Percentiles rank a stretch among this genome's conserved stretches.
Evolutionary conservation across 2,797 vertebrate species (phyloP).

Genomic region (Clamator glandarius): DNA sequence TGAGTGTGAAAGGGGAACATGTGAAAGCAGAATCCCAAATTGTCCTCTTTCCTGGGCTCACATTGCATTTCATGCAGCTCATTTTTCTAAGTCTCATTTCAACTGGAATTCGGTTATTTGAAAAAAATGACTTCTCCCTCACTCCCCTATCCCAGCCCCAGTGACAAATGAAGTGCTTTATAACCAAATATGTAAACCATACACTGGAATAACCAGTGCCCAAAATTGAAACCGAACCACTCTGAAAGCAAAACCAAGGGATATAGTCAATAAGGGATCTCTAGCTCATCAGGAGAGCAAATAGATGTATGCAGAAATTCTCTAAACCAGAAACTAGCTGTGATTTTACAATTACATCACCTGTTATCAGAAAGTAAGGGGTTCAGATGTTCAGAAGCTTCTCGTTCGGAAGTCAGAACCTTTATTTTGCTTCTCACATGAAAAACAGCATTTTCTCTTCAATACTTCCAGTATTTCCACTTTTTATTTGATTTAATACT

Average conservation of each 20-base stretch:
- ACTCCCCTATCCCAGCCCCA: background rate
- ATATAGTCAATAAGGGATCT: background rate
- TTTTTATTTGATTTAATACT: background rate
- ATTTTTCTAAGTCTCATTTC: background rate
- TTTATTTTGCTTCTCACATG: background rate
- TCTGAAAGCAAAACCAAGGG: background rate
- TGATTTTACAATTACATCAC: background rate
- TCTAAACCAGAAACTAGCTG: background rate
- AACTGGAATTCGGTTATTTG: background rate
- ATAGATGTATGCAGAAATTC: background rate
- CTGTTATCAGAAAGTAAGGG: background rate
- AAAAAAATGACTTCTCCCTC: background rate
- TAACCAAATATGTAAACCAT: background rate
- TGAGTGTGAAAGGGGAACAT: background rate
- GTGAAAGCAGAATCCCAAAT: background rate
- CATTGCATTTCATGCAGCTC: background rate
- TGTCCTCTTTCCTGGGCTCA: background rate
- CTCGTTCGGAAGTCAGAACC: background rate
- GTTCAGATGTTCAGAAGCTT: background rate
- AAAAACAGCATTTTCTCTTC: background rate
- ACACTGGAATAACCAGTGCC: background rate
- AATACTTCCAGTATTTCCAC: background rate
- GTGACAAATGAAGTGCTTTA: background rate
- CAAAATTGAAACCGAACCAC: background rate
- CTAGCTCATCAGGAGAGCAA: background rate